Base-by-base conservation (phyloP, 2,888 invertebrate genomes). In the Cryptocephalus moraei region DNA sequence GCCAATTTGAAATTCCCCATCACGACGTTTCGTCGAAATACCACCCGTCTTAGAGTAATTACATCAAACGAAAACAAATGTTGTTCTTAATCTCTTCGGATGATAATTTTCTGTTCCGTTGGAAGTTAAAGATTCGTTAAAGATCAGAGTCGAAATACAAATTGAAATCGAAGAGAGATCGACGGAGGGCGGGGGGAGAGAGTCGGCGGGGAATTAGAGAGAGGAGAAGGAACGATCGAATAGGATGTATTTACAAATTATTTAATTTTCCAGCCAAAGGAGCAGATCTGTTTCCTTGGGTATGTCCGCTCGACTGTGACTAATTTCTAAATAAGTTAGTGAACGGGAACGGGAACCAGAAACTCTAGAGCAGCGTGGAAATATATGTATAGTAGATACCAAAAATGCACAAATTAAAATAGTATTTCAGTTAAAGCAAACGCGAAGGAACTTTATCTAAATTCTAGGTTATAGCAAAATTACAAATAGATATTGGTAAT, bases 211-310 rank as follows among this genome's bases (percentile, higher is more conserved):
- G 22, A 22, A 22, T 22, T 22, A 22, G 22, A 22, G 6, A 36
- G 36, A 36, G 52, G 46, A 55, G 54, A 55, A 55, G 56, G 52
- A 57, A 56, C 59, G 61, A 62, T 62, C 59, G 59, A 62, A 62
- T 58, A 51, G 56, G 52, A 55, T 56, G 61, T 58, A 65, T 64
- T 64, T 63, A 65, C 63, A 66, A 67, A 69, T 69, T 69, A 69
- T 68, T 68, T 67, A 68, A 69, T 68, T 69, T 69, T 69, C 65
- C 68, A 61, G 63, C 59, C 58, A 65, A 66, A 63, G 61, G 66
- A 65, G 58, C 67, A 63, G 65, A 64, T 66, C 63, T 64, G 64
- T 65, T 65, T 65, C 63, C 64, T 60, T 59, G 62, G 64, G 63
- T 61, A 63, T 55, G 57, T 58, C 56, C 62, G 62, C 55, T 65